Base-by-base conservation (phyloP, 2,888 invertebrate genomes). In the Suillia variegata region DNA sequence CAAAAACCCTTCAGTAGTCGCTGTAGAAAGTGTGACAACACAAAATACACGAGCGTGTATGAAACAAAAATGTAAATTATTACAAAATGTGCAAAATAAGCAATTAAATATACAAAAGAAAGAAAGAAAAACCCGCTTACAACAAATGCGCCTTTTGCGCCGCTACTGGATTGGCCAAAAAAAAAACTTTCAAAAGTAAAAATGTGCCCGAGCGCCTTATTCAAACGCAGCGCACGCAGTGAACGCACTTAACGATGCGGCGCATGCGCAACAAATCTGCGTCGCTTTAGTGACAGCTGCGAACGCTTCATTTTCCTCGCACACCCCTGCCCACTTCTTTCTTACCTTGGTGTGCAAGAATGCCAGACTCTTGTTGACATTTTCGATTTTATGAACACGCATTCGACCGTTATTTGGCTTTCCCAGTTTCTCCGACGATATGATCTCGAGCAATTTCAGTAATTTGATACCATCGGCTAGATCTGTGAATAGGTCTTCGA, bases 381-480 rank as follows among this genome's bases (percentile, higher is more conserved):
- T 99, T 85, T 99, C 98, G 60, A 99, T 94, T 87, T 98, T 98
- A 85, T 99, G 98, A 53, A 99, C 98, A 69, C 98, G 86, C 92
- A 98, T 94, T 65, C 92, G 89, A 48, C 97, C 97, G 80, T 89
- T 92, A 87, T 98, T 99, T 75, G 98, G 98, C 74, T 96, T 90
- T 66, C 96, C 98, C 73, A 99, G 86, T 75, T 96, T 94, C 84
- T 99, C 98, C 38, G 98, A 98, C 67, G 97, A 97, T 84, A 99
- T 98, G 79, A 98, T 97, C 87, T 99, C 98, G 81, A 99, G 86
- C 67, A 99, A 88, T 83, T 94, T 94, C 76, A 96, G 86, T 69
- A 96, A 85, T 75, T 96, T 92, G 79, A 92, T 90, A 58, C 98
- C 98, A 84, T 99, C 98, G 54, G 93, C 94, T 75, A 99, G 87